These are phyloP conservation scores for Chrysolina oricalcia DNA, from an alignment of 2,888 invertebrate genomes.

Conservation along the genomic window DNA sequence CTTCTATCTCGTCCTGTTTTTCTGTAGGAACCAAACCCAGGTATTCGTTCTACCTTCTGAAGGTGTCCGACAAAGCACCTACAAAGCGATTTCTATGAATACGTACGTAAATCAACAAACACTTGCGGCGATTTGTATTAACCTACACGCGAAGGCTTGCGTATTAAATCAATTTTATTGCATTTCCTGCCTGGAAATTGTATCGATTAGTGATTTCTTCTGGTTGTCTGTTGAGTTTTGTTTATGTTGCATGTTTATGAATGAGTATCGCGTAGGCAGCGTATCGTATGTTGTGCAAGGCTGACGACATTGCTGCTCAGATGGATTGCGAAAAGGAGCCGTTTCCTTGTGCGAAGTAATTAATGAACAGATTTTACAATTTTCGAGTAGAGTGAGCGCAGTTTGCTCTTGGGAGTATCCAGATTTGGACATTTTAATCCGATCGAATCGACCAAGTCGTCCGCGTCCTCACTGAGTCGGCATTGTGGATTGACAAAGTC, in stretches of 20 bases:
- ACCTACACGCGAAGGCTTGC: slow-evolving; percentile 26
- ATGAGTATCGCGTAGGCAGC: slow-evolving; percentile 21
- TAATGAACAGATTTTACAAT: neutral
- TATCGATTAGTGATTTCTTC: slow-evolving; percentile 30
- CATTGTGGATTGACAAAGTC: no score
- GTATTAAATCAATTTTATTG: slow-evolving; percentile 21
- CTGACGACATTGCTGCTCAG: neutral
- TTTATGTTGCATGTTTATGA: slow-evolving; percentile 32
- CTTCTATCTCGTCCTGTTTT: neutral
- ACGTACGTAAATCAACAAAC: neutral
- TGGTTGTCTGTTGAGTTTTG: neutral
- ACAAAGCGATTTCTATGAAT: neutral
- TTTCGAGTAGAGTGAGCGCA: neutral
- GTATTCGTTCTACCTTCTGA: neutral
- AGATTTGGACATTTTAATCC: no score
- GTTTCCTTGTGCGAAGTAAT: neutral
- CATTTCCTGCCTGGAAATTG: slow-evolving; percentile 20
- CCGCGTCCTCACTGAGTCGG: no score
- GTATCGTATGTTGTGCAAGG: slow-evolving; percentile 16
- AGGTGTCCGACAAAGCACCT: neutral
- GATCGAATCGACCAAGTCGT: no score
- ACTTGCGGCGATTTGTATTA: neutral
- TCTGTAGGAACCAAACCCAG: neutral
- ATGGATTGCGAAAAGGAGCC: slow-evolving; percentile 1
- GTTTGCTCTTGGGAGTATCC: no score